Conservation (phyloP, 2,797 vertebrate genomes). For the Coranthus polyacanthus region DNA sequence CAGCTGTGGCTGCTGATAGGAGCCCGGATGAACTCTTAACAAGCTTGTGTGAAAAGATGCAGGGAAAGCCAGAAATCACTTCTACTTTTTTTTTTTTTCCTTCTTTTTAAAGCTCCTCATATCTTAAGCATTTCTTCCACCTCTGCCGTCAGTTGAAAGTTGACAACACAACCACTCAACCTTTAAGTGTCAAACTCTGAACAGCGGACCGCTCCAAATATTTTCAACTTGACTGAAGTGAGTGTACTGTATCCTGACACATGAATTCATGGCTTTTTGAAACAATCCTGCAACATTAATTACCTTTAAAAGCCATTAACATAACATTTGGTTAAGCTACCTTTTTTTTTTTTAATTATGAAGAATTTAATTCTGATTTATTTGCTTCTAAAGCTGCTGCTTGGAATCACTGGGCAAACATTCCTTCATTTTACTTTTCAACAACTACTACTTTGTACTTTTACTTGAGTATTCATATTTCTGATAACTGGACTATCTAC, state of each 20-base stretch:
- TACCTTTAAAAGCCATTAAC: slow-evolving; percentile 25
- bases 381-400: slow-evolving; percentile 7
- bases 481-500: too few species aligned
- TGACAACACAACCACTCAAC: slow-evolving; percentile 47
- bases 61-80: slow-evolving; percentile 37
- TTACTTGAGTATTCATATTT: too few species aligned
- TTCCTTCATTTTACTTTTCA: too few species aligned
- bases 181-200: slow-evolving; percentile 44
- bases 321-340: slow-evolving; percentile 5
- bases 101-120: slow-evolving; percentile 11
- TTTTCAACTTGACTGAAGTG: slow-evolving; percentile 13
- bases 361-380: slow-evolving; percentile 1
- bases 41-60: slow-evolving; percentile 57
- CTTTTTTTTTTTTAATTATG: slow-evolving; percentile 1
- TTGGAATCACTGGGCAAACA: too few species aligned
- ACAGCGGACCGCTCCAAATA: slow-evolving; percentile 21
- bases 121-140: slow-evolving; percentile 31
- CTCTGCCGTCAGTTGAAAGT: slow-evolving; percentile 34
- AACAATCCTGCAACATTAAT: slow-evolving; percentile 3
- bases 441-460: too few species aligned
- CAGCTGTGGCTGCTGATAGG: slow-evolving; percentile 67
- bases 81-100: neutral
- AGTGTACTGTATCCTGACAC: slow-evolving; percentile 5
- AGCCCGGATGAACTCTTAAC: slow-evolving; percentile 61
- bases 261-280: slow-evolving; percentile 8